Conservation (phyloP, 2,888 invertebrate genomes). For the Oscheius myriophilus region DNA sequence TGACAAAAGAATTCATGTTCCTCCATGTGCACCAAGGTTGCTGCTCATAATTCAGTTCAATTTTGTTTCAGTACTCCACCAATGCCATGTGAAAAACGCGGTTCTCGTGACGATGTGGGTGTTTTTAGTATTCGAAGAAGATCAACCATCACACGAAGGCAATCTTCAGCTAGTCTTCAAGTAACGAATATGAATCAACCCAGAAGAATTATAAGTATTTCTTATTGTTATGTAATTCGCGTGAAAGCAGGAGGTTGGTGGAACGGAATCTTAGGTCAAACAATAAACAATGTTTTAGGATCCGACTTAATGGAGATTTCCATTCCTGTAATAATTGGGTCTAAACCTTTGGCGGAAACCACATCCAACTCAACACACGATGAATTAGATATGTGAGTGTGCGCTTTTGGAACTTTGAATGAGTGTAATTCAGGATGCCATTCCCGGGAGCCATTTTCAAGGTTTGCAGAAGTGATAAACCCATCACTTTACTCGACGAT, state of each 20-base stretch:
- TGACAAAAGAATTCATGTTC: slow-evolving; percentile 61
- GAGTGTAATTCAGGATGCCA: slow-evolving; percentile 8
- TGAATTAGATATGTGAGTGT: slow-evolving; percentile 14
- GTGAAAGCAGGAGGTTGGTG: slow-evolving; percentile 45
- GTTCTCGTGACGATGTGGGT: slow-evolving; percentile 29
- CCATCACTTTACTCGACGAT: slow-evolving; percentile 42
- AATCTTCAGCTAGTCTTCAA: slow-evolving; percentile 8
- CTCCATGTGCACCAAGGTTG: slow-evolving; percentile 56
- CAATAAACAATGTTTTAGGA: slow-evolving; percentile 41
- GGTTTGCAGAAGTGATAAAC: slow-evolving; percentile 45
- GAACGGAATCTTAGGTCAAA: too few relatives aligned
- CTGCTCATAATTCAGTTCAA: neutral
- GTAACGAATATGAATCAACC: slow-evolving; percentile 27
- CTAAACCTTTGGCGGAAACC: slow-evolving; percentile 44
- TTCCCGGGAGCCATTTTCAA: slow-evolving; percentile 39
- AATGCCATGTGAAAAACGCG: slow-evolving; percentile 20
- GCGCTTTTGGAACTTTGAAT: neutral
- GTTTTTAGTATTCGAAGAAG: slow-evolving; percentile 35
- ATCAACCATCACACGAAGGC: slow-evolving; percentile 24
- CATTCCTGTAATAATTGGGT: slow-evolving; percentile 62
- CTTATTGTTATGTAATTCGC: slow-evolving; percentile 37
- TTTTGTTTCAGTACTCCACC: slow-evolving; percentile 35
- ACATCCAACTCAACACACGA: slow-evolving; percentile 9
- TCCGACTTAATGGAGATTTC: slow-evolving; percentile 61
- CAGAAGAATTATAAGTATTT: slow-evolving; percentile 37